Evolutionary conservation across 2,888 invertebrate species (phyloP), one percentile per base, ranked within the genome.

Genomic region (Deilephila porcellus): DNA sequence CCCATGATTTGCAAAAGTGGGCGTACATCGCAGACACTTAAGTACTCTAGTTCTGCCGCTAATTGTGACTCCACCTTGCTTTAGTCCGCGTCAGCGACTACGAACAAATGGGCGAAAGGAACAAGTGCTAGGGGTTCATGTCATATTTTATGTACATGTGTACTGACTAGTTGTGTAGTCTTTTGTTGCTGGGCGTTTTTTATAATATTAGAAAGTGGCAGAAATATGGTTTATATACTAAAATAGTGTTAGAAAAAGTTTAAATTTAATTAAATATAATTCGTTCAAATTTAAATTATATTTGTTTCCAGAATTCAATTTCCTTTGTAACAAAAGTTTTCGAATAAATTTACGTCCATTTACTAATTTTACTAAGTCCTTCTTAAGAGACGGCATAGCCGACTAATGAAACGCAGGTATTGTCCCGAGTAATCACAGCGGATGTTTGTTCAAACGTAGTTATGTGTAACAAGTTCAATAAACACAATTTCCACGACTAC

Each of bases 21-120:
- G 89, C 87, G 88, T 90, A 82, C 80, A 85, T 85, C 78, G 74
- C 75, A 85, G 80, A 85, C 83, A 85, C 86, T 87, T 86, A 84
- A 83, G 82, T 86, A 86, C 86, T 84, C 84, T 84, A 84, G 85
- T 82, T 85, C 79, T 85, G 84, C 79, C 81, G 79, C 86, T 90
- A 88, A 90, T 90, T 88, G 87, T 90, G 84, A 87, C 88, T 88
- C 87, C 86, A 86, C 89, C 86, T 80, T 86, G 85, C 83, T 82
- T 82, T 81, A 83, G 77, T 80, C 78, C 77, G 78, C 78, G 77
- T 80, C 77, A 82, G 80, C 79, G 81, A 82, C 81, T 83, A 79
- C 79, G 82, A 77, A 85, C 79, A 82, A 81, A 80, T 75, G 83
- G 81, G 81, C 81, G 84, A 83, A 37, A 34, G 80, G 80, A 77